Conservation (phyloP, 1,140 invertebrate genomes). For the Cyrtorhinus lividipennis region DNA sequence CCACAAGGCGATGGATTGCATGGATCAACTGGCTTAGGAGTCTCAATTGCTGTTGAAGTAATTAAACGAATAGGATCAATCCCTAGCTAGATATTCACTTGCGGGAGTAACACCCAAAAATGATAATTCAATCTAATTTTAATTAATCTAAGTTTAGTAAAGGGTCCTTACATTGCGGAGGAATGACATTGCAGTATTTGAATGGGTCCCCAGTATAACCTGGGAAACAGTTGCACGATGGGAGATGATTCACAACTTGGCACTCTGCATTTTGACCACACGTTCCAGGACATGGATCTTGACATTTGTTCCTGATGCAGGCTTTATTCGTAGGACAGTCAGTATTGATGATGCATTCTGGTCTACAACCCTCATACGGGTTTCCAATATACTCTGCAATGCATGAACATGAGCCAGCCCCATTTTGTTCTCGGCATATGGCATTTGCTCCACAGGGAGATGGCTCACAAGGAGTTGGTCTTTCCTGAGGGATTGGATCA, state of each 20-base stretch:
- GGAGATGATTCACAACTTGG: constrained; percentile 49
- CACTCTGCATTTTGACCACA: constrained; percentile 51
- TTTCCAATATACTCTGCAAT: constrained; percentile 36
- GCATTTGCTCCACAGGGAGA: constrained; percentile 59
- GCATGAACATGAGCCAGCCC: constrained; percentile 49
- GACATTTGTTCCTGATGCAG: constrained; percentile 48
- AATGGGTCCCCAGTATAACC: constrained; percentile 54
- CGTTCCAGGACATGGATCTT: constrained; percentile 50
- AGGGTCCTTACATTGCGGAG: constrained; percentile 15
- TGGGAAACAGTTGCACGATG: constrained; percentile 47
- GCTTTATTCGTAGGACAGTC: constrained; percentile 47
- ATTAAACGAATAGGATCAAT: neutral
- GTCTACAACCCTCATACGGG: constrained; percentile 41
- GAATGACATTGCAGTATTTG: constrained; percentile 28
- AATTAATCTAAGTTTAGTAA: neutral
- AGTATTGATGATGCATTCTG: constrained; percentile 49
- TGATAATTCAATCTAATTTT: neutral
- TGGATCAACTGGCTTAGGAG: constrained; percentile 20
- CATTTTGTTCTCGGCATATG: constrained; percentile 46
- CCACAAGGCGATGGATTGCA: constrained; percentile 41
- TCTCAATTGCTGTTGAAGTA: constrained; percentile 7
- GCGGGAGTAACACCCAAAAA: neutral
- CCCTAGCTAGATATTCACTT: neutral
- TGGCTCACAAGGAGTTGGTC: constrained; percentile 40
- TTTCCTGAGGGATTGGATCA: constrained; percentile 21